Percentiles rank a stretch among this genome's conserved stretches.
Evolutionary conservation across 2,888 invertebrate genomes (phyloP).

Genomic region (Cylloceria caligata): DNA sequence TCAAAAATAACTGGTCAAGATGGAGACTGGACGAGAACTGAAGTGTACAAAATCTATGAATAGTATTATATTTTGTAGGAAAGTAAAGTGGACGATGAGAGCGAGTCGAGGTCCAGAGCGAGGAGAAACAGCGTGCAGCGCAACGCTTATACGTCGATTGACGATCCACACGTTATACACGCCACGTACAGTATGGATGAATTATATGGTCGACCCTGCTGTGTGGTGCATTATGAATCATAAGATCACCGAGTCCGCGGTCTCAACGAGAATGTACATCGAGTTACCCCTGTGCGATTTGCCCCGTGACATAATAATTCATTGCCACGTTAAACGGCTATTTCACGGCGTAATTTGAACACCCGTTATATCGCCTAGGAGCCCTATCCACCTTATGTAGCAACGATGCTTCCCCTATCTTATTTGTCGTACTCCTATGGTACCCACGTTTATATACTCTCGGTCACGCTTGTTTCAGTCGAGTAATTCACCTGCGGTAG

Average conservation of each 20-base stretch:
- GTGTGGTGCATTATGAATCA: conserved; percentile 50
- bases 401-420: not conserved
- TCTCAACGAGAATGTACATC: conserved; percentile 27
- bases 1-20: conserved; percentile 77
- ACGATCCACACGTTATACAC: conserved; percentile 25
- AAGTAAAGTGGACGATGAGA: conserved; percentile 8
- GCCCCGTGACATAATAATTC: conserved; percentile 71
- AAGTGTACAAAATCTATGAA: conserved; percentile 65
- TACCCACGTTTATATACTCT: conserved; percentile 21
- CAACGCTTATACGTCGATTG: conserved; percentile 55
- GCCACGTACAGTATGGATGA: conserved; percentile 52
- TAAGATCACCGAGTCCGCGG: conserved; percentile 47
- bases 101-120: not conserved
- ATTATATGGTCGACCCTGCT: conserved; percentile 44
- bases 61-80: conserved; percentile 52
- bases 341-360: conserved; percentile 75
- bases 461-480: conserved; percentile 53
- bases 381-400: conserved; percentile 35
- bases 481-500: conserved; percentile 59
- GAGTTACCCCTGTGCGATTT: conserved; percentile 4
- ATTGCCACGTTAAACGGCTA: conserved; percentile 75
- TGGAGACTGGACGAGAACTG: conserved; percentile 59
- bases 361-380: conserved; percentile 68
- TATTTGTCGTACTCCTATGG: not conserved
- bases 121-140: not conserved